These are phyloP conservation scores for Onychomys arenicola DNA, from an alignment of 2,797 vertebrate species.

Conservation along the genomic window DNA sequence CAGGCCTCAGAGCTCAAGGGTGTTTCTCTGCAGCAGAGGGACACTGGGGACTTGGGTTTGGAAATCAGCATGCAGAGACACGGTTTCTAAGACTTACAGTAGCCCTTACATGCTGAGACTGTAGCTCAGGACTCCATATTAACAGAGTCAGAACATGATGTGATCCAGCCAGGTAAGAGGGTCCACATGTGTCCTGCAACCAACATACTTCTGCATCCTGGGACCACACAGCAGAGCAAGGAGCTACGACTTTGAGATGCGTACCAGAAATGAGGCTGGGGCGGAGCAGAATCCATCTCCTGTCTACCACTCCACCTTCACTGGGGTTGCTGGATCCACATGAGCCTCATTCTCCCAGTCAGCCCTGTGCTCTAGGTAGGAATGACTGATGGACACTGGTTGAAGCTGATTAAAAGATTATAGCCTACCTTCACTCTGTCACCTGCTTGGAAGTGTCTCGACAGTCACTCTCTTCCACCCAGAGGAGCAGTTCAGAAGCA, in stretches of 20 bases:
- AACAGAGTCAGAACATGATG: fast-evolving
- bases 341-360: no score
- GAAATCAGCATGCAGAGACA: background rate
- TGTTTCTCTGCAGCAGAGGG: background rate
- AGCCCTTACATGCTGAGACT: background rate
- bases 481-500: background rate
- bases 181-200: fast-evolving
- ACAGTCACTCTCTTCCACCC: background rate
- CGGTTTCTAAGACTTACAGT: background rate
- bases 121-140: fast-evolving
- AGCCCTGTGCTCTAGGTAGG: background rate
- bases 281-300: fast-evolving
- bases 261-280: background rate
- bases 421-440: background rate
- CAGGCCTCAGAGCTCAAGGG: no score
- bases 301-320: fast-evolving
- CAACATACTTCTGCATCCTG: background rate
- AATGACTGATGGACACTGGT: fast-evolving
- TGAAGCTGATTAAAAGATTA: background rate
- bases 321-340: background rate
- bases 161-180: background rate
- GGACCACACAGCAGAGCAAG: background rate
- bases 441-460: background rate
- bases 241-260: background rate
- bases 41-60: background rate